Evolutionary conservation across 2,113 vertebrate genomes (phyloP).

Genomic region (Seriola dumerili): DNA sequence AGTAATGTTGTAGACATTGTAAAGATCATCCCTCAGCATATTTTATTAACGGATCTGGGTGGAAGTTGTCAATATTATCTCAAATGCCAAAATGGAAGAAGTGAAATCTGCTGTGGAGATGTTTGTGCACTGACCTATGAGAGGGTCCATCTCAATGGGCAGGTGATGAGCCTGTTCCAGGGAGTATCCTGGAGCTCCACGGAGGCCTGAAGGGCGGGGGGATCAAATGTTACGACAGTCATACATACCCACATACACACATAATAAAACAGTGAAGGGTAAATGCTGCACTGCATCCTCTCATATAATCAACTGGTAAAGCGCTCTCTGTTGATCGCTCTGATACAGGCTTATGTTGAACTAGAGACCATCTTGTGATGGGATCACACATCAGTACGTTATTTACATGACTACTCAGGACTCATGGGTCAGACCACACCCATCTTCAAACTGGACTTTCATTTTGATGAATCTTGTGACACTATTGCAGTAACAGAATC

Average conservation of each 20-base stretch:
- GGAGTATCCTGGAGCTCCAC: conserved; percentile 87
- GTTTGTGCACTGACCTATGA: conserved; percentile 81
- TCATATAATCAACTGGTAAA: background rate
- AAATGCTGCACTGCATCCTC: background rate
- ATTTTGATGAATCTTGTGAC: too few relatives aligned
- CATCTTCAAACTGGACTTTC: too few relatives aligned
- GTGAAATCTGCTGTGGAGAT: background rate
- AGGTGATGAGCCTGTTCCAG: conserved; percentile 88
- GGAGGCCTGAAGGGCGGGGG: conserved; percentile 76
- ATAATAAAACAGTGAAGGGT: background rate
- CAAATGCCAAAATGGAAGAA: background rate
- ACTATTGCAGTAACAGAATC: too few relatives aligned
- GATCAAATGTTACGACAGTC: conserved; percentile 14
- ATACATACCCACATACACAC: background rate
- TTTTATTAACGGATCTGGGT: too few relatives aligned
- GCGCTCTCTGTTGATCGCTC: conserved; percentile 9
- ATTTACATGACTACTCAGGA: too few relatives aligned
- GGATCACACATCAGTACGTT: too few relatives aligned
- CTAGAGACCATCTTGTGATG: too few relatives aligned
- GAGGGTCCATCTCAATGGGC: conserved; percentile 88
- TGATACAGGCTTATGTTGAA: conserved; percentile 4
- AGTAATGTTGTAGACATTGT: background rate
- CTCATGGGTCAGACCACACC: too few relatives aligned
- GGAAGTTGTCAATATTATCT: background rate
- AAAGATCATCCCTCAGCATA: background rate